These are phyloP conservation scores for Diuraphis noxia DNA, from an alignment of 1,140 invertebrate genomes.

Conservation along the genomic window DNA sequence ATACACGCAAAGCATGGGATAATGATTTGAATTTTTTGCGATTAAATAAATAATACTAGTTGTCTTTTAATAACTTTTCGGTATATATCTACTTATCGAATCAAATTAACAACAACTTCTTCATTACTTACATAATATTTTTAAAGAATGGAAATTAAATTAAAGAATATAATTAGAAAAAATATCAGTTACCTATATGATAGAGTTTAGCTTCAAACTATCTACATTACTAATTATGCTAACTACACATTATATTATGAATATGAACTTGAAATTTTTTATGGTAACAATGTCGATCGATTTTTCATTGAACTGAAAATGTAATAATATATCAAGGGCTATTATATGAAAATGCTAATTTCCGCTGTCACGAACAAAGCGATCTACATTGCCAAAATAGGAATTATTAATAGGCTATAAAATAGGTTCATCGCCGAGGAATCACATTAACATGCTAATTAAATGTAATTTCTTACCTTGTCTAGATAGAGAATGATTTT, in stretches of 20 bases:
- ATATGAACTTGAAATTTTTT: not conserved
- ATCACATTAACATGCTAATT: slow-evolving; percentile 17
- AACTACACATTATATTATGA: not conserved
- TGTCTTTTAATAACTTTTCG: not conserved
- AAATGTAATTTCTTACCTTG: not conserved
- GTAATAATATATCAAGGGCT: not conserved
- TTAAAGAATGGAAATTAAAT: no score
- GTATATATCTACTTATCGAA: not conserved
- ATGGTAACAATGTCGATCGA: not conserved
- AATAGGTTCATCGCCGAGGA: not conserved
- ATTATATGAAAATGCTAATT: slow-evolving; percentile 9
- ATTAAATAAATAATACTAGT: not conserved
- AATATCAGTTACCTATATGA: not conserved
- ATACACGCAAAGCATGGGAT: not conserved
- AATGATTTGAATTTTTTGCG: not conserved
- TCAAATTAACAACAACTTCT: not conserved
- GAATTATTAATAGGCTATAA: not conserved
- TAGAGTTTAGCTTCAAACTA: not conserved
- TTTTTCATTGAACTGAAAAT: not conserved
- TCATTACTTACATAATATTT: not conserved
- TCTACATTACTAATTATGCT: not conserved
- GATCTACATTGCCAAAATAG: not conserved
- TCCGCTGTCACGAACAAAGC: not conserved
- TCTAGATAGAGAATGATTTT: not conserved
- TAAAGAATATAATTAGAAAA: not conserved